Base-by-base conservation (phyloP, 2,113 vertebrate species). In the Oostethus manadensis region DNA sequence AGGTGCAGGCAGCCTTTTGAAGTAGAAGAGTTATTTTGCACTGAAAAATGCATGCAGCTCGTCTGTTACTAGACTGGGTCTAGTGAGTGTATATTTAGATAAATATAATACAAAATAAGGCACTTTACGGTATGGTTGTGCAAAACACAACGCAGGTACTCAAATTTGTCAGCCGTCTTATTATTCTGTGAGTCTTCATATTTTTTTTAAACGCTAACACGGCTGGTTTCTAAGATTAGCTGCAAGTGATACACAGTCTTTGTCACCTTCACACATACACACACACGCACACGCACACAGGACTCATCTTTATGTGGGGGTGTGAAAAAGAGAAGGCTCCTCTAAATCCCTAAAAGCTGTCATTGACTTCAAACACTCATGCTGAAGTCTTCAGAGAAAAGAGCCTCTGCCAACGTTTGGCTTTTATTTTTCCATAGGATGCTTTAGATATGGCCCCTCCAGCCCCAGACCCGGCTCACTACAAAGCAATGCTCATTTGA, bases 331-430 rank as follows among this genome's bases (percentile, higher is more conserved):
- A 76, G 70, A 74, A 48, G 22, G 48, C 74, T 77, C 40, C n/a
- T 73, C 64, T 70, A 84, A 83, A 84, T 86, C 82, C 84, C 79
- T 81, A 81, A 86, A 87, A 86, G 82, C 84, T 81, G 82, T 80
- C 81, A 81, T 71, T 84, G 81, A 80, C 85, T 81, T 85, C 83
- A 85, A 82, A 84, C 78, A 64, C 43, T 77, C 76, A 68, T 15
- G n/a, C 77, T 81, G 74, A 77, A 59, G 58, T 71, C 74, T 59
- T 69, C 68, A 6, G 45, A 62, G 61, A 46, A 59, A 71, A 33
- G 66, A 48, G 51, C 61, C 75, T 38, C 60, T 74, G 51, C 51
- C 51, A 54, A 38, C 10, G 29, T 54, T 33, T 54, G 51, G 51
- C 76, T 84, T n/a, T 66, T 68, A 75, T 59, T 60, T 76, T 74